Percentiles rank a stretch among this genome's conserved stretches.
Evolutionary conservation across 1,140 invertebrate genomes (phyloP).

Genomic region (Lucilia cuprina): DNA sequence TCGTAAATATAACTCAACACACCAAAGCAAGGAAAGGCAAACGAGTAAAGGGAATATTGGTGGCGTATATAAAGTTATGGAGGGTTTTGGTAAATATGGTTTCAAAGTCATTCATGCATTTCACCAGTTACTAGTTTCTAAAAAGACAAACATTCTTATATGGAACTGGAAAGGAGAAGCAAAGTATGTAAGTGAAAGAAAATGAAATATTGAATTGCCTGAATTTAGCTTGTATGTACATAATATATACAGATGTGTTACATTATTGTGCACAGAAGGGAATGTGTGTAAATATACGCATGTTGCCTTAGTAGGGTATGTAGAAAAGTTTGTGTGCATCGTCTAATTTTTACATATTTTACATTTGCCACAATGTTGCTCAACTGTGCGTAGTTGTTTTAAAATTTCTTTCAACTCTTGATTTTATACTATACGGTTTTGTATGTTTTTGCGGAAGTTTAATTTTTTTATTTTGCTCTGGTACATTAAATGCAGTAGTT

Average conservation of each 20-base stretch:
- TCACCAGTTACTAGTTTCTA: background rate
- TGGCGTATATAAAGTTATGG: background rate
- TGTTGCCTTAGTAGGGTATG: background rate
- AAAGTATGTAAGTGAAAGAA: background rate
- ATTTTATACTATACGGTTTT: background rate
- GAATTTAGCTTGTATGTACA: background rate
- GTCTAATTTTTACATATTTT: conserved; percentile 28
- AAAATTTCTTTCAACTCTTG: background rate
- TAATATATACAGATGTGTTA: background rate
- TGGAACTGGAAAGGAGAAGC: background rate
- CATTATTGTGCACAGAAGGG: background rate
- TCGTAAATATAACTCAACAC: no score
- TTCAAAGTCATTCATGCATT: conserved; percentile 11
- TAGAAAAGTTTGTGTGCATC: background rate
- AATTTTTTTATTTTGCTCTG: background rate
- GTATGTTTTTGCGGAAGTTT: no score
- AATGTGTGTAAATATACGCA: background rate
- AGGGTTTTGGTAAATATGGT: background rate
- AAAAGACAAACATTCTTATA: background rate
- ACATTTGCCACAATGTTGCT: background rate
- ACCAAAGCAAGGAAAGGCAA: background rate
- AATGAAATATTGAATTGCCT: background rate
- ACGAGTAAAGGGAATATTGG: background rate
- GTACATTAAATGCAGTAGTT: background rate
- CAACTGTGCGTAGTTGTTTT: conserved; percentile 11